phyloP scores from a whole-genome alignment of 2,888 invertebrate genomes.

The Drosophila fulvimacula region DNA sequence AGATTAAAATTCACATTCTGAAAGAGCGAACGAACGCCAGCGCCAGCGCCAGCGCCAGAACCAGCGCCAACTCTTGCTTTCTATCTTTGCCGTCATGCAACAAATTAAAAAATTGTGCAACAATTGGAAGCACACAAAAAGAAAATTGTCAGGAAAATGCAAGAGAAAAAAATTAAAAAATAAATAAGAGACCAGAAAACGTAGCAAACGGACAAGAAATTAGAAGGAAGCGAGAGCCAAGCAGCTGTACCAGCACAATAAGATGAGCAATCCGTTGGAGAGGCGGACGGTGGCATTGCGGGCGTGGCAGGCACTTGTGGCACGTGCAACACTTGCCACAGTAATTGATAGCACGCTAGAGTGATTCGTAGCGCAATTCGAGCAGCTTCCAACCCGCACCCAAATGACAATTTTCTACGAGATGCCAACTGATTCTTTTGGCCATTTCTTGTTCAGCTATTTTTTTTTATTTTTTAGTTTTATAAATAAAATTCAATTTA shows the following conservation, averaged over 20 bases:
- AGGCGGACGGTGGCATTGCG: conserved; percentile 4
- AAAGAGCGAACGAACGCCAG: background rate
- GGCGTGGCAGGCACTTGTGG: conserved; percentile 23
- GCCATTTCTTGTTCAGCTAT: background rate
- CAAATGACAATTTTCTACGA: conserved; percentile 52
- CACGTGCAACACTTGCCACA: conserved; percentile 80
- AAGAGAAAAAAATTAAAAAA: conserved; percentile 24
- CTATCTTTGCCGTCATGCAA: conserved; percentile 59
- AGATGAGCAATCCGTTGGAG: conserved; percentile 62
- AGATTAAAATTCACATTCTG: conserved; percentile 57
- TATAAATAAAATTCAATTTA: conserved; percentile 1
- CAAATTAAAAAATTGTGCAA: conserved; percentile 81
- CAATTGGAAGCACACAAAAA: conserved; percentile 72
- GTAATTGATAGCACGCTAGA: conserved; percentile 80
- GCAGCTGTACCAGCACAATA: conserved; percentile 56
- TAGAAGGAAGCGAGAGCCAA: conserved; percentile 42
- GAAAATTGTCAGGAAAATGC: conserved; percentile 75
- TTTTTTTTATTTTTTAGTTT: background rate
- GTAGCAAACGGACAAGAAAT: conserved; percentile 52
- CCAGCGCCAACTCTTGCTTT: conserved; percentile 46
- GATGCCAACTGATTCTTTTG: conserved; percentile 26
- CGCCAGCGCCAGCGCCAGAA: background rate
- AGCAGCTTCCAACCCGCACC: conserved; percentile 34
- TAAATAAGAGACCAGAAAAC: conserved; percentile 23
- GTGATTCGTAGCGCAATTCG: conserved; percentile 72